A percentile compares a stretch with the other conserved stretches of the same genome.
Evolutionary conservation across 2,888 invertebrate genomes (phyloP).

Genomic region (Leptinotarsa haldemani): DNA sequence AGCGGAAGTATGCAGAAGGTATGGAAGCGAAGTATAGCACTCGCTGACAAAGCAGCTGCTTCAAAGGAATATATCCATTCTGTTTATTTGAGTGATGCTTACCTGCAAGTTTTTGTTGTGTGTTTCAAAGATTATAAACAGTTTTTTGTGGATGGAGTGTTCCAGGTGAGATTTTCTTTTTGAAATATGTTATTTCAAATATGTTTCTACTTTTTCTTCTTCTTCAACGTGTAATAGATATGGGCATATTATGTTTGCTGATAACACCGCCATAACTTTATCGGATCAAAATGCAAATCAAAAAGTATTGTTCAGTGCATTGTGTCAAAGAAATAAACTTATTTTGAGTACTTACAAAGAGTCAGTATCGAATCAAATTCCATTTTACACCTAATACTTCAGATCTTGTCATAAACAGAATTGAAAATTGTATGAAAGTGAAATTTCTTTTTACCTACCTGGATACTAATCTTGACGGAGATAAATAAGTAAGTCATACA

Average conservation of each 20-base stretch:
- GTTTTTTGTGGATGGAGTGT: constrained; percentile 67
- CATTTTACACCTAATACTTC: background rate
- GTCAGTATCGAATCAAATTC: too few species aligned
- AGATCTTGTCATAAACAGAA: background rate
- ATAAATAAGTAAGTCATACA: background rate
- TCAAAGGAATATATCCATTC: constrained; percentile 72
- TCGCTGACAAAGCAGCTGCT: constrained; percentile 63
- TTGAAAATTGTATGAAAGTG: background rate
- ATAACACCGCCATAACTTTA: background rate
- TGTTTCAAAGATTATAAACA: constrained; percentile 77
- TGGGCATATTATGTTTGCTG: background rate
- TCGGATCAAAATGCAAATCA: background rate
- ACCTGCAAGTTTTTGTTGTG: constrained; percentile 82
- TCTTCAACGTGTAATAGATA: background rate
- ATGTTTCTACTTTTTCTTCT: too few species aligned
- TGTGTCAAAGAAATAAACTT: too few species aligned
- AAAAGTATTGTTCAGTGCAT: too few species aligned
- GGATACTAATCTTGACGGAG: background rate
- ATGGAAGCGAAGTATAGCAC: constrained; percentile 71
- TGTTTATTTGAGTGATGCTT: constrained; percentile 82
- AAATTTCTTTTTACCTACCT: background rate
- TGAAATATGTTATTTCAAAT: background rate
- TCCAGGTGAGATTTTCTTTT: constrained; percentile 57
- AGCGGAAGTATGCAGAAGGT: constrained; percentile 78
- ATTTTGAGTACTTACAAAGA: too few species aligned